phyloP scores from a whole-genome alignment of 2,888 invertebrate species.

The Terebella lapidaria region DNA sequence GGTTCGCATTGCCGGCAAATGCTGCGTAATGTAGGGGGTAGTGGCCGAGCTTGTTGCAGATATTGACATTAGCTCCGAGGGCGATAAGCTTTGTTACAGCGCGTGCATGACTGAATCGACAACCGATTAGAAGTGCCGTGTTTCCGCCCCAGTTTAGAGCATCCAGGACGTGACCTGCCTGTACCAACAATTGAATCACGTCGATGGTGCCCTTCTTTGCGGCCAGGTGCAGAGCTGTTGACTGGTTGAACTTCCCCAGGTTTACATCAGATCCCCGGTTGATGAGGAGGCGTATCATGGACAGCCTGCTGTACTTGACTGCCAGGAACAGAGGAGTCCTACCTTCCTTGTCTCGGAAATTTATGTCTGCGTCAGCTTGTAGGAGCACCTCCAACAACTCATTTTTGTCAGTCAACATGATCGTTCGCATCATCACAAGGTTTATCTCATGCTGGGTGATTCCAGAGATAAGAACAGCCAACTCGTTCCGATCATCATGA shows the following conservation, averaged over 20 bases:
- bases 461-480: not conserved
- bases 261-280: not conserved
- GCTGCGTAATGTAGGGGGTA: constrained; percentile 18
- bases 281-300: not conserved
- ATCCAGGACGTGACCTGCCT: not conserved
- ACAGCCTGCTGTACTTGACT: not conserved
- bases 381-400: not conserved
- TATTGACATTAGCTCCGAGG: constrained; percentile 5
- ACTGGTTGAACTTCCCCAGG: constrained; percentile 3
- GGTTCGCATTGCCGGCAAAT: constrained; percentile 7
- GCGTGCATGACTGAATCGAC: constrained; percentile 9
- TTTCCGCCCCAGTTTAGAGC: constrained; percentile 4
- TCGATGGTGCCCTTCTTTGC: not conserved
- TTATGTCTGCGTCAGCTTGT: not conserved
- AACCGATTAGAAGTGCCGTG: not conserved
- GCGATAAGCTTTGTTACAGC: constrained; percentile 5
- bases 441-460: not conserved
- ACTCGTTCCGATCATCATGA: not conserved
- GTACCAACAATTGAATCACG: not conserved
- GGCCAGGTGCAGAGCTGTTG: not conserved
- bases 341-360: not conserved
- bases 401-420: not conserved
- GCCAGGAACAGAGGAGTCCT: not conserved
- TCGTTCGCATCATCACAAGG: not conserved
- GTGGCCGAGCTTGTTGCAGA: constrained; percentile 15